These are phyloP conservation scores for Hydrochoerus hydrochaeris DNA, from an alignment of 2,113 vertebrate genomes.

Conservation along the genomic window DNA sequence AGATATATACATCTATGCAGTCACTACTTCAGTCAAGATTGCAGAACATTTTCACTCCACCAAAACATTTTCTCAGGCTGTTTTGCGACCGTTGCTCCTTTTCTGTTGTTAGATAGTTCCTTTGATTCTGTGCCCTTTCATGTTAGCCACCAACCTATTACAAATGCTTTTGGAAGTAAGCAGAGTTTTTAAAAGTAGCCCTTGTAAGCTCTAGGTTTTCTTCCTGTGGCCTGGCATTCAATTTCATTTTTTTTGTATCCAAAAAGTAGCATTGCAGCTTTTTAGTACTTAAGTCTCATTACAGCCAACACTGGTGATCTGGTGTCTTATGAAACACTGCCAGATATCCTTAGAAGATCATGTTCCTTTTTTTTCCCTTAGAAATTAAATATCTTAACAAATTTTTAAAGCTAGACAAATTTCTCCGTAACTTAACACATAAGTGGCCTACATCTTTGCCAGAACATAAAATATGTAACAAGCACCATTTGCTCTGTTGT, in stretches of 20 bases:
- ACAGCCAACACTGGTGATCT: background rate
- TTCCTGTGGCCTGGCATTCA: background rate
- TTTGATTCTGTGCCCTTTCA: background rate
- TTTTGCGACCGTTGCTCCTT: background rate
- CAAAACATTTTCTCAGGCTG: background rate
- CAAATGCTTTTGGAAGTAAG: conserved; percentile 29
- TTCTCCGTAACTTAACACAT: background rate
- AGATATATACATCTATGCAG: background rate
- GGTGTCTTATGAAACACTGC: background rate
- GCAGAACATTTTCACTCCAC: background rate
- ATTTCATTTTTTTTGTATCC: background rate
- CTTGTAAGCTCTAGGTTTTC: conserved; percentile 21
- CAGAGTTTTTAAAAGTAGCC: background rate
- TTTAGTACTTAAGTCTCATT: conserved; percentile 8
- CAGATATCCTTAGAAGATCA: conserved; percentile 6
- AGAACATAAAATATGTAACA: background rate
- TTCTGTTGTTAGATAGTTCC: background rate
- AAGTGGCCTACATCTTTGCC: background rate
- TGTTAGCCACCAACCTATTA: conserved; percentile 1
- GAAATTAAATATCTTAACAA: background rate
- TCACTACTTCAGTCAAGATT: background rate
- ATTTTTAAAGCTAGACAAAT: background rate
- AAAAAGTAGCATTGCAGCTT: background rate
- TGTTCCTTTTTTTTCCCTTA: background rate
- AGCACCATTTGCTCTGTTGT: background rate